phyloP scores from a whole-genome alignment of 2,888 invertebrate species.

The Brenthis hecate region DNA sequence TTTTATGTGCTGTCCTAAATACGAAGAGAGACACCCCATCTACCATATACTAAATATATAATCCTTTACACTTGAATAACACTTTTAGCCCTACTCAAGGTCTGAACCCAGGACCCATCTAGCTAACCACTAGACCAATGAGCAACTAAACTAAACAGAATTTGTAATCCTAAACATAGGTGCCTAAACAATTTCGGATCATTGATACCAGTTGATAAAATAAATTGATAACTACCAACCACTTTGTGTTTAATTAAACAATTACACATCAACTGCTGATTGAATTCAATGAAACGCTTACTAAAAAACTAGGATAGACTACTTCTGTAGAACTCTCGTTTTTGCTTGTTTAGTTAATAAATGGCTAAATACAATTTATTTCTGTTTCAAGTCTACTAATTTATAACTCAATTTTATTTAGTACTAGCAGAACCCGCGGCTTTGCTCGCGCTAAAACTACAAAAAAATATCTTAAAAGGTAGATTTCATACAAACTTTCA shows the following conservation, averaged over 20 bases:
- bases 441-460: no score
- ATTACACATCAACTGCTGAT: conserved; percentile 25
- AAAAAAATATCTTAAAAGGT: no score
- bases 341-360: conserved; percentile 3
- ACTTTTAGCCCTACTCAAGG: no score
- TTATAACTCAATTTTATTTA: conserved; percentile 8
- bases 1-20: no score
- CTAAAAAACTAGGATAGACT: conserved; percentile 13
- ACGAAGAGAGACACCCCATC: no score
- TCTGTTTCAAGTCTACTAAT: not conserved
- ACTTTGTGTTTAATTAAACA: conserved; percentile 29
- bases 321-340: not conserved
- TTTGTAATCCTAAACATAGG: conserved; percentile 10
- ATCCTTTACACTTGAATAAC: no score
- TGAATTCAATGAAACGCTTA: conserved; percentile 28
- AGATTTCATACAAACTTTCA: no score
- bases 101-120: no score
- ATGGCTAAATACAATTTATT: not conserved
- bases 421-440: no score
- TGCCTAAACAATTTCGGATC: not conserved
- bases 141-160: not conserved
- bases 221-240: conserved; percentile 21
- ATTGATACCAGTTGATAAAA: conserved; percentile 14
- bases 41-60: no score
- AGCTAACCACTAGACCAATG: no score